A percentile compares a stretch with the other conserved stretches of the same genome.
phyloP scores from a whole-genome alignment of 2,113 vertebrate genomes.

The Epinephelus moara region DNA sequence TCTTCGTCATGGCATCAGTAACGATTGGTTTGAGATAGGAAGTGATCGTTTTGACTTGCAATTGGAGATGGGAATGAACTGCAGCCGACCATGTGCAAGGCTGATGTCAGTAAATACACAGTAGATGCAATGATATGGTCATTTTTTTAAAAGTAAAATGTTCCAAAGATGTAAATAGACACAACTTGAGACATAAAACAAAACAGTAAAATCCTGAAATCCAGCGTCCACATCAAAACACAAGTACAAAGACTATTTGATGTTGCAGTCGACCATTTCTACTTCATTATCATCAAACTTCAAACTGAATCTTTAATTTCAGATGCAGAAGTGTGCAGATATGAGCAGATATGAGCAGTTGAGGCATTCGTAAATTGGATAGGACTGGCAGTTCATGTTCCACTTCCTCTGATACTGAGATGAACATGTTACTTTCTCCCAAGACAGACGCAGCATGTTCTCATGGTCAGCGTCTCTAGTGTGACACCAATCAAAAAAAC shows the following conservation, averaged over 20 bases:
- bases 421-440: background rate
- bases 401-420: background rate
- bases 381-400: background rate
- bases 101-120: background rate
- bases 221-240: too few species aligned
- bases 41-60: too few species aligned
- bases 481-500: conserved; percentile 18
- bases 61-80: background rate
- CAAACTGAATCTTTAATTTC: background rate
- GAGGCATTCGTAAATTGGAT: background rate
- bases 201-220: background rate
- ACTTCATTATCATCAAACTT: background rate
- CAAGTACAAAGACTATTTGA: background rate
- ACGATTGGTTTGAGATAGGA: too few species aligned
- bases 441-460: background rate
- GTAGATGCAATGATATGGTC: background rate
- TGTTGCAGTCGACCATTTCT: background rate
- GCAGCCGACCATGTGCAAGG: too few species aligned
- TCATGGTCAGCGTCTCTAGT: background rate
- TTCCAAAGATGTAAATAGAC: too few species aligned
- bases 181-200: background rate
- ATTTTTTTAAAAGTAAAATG: too few species aligned
- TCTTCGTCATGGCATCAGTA: background rate
- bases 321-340: background rate
- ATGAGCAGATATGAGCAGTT: background rate